phyloP scores from a whole-genome alignment of 2,113 vertebrate genomes.

The Pavo muticus region DNA sequence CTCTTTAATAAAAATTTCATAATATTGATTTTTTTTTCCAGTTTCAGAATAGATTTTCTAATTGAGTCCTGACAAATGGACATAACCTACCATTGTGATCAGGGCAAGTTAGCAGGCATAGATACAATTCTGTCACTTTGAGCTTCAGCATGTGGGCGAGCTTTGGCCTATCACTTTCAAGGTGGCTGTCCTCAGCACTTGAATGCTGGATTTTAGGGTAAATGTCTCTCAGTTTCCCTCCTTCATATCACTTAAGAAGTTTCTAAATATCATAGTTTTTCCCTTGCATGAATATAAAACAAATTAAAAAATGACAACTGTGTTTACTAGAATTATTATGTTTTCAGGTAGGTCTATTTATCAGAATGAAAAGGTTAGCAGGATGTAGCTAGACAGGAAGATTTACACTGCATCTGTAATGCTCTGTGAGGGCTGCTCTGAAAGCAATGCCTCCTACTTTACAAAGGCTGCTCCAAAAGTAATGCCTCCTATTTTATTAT shows the following conservation, averaged over 20 bases:
- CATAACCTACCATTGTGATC: not conserved
- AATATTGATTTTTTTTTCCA: not conserved
- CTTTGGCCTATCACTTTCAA: not conserved
- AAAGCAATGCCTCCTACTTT: no score
- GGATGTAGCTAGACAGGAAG: not conserved
- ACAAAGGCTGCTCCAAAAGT: no score
- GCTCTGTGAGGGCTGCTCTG: not conserved
- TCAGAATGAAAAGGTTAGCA: not conserved
- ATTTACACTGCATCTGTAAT: not conserved
- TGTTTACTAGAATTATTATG: not conserved
- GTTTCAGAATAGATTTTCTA: not conserved
- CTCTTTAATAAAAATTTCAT: not conserved
- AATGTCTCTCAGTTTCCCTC: not conserved
- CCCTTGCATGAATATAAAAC: not conserved
- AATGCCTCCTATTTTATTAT: no score
- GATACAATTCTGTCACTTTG: not conserved
- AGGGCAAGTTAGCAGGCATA: not conserved
- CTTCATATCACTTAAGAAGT: not conserved
- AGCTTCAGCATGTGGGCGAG: not conserved
- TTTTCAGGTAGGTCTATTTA: not conserved
- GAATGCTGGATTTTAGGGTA: rapidly evolving
- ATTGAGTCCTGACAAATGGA: rapidly evolving
- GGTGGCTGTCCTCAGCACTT: not conserved
- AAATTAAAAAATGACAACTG: not conserved
- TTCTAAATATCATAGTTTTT: not conserved